A percentile compares a stretch with the other conserved stretches of the same genome.
These are phyloP conservation scores for Lutjanus erythropterus DNA, from an alignment of 2,113 vertebrate genomes.

Conservation along the genomic window DNA sequence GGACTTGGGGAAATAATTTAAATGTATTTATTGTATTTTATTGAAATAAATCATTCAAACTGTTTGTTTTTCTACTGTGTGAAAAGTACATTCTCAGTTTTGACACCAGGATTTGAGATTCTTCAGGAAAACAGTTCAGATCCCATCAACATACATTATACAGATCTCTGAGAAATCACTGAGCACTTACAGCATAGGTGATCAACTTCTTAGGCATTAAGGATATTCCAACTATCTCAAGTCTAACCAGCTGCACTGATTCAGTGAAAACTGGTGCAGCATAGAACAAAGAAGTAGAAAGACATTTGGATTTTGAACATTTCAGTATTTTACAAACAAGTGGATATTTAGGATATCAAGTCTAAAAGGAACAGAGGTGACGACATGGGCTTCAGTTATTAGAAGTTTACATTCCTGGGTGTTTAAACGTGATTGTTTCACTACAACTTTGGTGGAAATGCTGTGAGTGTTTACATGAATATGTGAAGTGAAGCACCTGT, in stretches of 20 bases:
- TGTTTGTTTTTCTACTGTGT: constrained; percentile 72
- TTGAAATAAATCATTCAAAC: constrained; percentile 85
- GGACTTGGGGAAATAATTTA: constrained; percentile 80
- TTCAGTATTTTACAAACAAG: constrained; percentile 57
- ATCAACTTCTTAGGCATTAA: constrained; percentile 47
- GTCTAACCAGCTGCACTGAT: constrained; percentile 43
- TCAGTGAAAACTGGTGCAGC: constrained; percentile 24
- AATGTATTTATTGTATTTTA: constrained; percentile 86
- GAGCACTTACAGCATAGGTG: constrained; percentile 65
- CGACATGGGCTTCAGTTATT: constrained; percentile 38
- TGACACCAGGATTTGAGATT: constrained; percentile 51
- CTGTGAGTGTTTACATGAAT: constrained; percentile 26
- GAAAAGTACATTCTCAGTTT: constrained; percentile 75
- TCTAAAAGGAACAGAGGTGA: constrained; percentile 50
- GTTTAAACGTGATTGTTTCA: constrained; percentile 62
- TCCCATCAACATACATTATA: constrained; percentile 15
- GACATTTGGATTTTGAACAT: constrained; percentile 54
- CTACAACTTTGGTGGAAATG: constrained; percentile 45
- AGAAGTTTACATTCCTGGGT: constrained; percentile 66
- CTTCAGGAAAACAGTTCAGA: constrained; percentile 35
- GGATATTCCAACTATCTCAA: constrained; percentile 19
- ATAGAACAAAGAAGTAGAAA: constrained; percentile 64
- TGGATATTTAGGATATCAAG: constrained; percentile 37
- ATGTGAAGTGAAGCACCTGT: constrained; percentile 27
- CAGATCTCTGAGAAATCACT: constrained; percentile 37